Evolutionary conservation across 1,140 invertebrate species (phyloP).

Genomic region (Homalodisca vitripennis): DNA sequence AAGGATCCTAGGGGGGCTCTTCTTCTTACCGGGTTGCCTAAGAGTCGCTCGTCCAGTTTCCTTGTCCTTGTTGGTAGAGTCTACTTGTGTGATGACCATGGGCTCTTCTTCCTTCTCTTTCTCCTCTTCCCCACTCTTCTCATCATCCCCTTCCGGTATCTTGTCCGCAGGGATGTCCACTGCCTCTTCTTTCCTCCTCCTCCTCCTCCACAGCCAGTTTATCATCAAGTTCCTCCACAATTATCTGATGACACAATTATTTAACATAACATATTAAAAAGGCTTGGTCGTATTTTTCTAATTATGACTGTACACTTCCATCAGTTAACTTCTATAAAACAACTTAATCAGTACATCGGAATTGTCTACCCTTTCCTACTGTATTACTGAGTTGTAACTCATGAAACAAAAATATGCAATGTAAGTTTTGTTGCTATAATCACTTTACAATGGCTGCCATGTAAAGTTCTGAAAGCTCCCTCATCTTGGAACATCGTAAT

Average conservation of each 20-base stretch:
- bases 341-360: no score
- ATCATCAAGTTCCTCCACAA: slow-evolving; percentile 44
- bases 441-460: no score
- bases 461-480: no score
- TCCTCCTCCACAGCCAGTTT: no score
- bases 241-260: slow-evolving; percentile 47
- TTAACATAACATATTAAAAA: background rate
- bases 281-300: background rate
- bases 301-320: background rate
- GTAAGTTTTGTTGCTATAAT: no score
- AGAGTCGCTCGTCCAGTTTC: background rate
- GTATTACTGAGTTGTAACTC: no score
- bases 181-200: slow-evolving; percentile 55
- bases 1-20: background rate
- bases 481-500: no score
- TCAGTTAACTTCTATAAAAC: background rate
- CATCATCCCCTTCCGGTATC: slow-evolving; percentile 51
- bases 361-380: no score
- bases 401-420: no score
- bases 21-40: slow-evolving; percentile 12
- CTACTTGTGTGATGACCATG: background rate
- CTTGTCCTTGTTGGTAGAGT: background rate
- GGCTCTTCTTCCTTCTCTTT: slow-evolving; percentile 40
- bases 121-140: slow-evolving; percentile 46
- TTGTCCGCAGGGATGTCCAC: slow-evolving; percentile 46